A percentile compares a stretch with the other conserved stretches of the same genome.
These are phyloP conservation scores for Pantherophis alleghaniensis DNA, from an alignment of 2,797 vertebrate genomes.

Conservation along the genomic window DNA sequence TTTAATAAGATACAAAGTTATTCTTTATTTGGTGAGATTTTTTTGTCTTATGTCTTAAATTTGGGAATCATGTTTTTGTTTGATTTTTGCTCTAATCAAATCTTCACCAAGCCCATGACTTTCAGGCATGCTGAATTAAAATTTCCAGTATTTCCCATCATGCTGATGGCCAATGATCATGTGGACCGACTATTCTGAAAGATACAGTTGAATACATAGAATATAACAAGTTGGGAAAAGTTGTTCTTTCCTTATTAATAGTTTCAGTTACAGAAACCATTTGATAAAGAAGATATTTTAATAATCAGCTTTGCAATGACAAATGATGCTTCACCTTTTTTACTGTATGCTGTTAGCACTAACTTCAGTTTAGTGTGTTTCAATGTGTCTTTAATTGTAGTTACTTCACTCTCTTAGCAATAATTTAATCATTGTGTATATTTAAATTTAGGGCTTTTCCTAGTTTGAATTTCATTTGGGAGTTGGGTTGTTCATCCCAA, in stretches of 20 bases:
- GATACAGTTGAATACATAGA: background rate
- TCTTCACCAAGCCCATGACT: background rate
- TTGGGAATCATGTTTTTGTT: too few species aligned
- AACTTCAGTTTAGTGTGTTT: background rate
- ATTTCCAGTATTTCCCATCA: background rate
- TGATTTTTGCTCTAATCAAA: too few species aligned
- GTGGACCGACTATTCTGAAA: background rate
- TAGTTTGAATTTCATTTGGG: background rate
- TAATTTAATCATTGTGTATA: background rate
- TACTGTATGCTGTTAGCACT: background rate
- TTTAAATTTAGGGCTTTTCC: background rate
- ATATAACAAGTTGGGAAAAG: background rate
- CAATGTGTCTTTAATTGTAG: background rate
- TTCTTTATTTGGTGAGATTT: background rate
- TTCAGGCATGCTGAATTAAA: background rate
- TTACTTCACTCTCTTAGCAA: background rate
- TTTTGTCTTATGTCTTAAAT: too few species aligned
- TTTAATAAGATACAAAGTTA: background rate
- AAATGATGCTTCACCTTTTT: background rate
- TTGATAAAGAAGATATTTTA: background rate
- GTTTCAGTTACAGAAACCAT: background rate
- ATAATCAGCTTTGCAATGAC: background rate
- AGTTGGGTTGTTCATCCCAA: background rate
- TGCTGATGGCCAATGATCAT: background rate
- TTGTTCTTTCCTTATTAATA: background rate